Evolutionary conservation across 2,888 invertebrate species (phyloP), one percentile per base, ranked within the genome.

Genomic region (Parnassius apollo): DNA sequence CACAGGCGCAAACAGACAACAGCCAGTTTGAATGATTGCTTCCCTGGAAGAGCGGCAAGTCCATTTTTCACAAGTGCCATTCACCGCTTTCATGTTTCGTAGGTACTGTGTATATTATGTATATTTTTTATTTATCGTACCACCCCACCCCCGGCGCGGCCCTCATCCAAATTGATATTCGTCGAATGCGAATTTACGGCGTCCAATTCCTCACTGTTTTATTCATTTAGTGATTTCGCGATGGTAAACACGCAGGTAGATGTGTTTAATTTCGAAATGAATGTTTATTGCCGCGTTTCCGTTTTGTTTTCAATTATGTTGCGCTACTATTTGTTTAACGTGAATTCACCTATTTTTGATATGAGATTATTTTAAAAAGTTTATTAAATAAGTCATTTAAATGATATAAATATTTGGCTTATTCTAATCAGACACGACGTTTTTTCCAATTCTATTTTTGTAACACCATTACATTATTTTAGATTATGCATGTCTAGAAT

Each of bases 31-130:
- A 91, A 91, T 91, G 91, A 91, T 91, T 89, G 91, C 89, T 91
- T 91, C 90, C 83, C 91, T 85, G 88, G 85, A 90, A 91, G 90
- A 89, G 91, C 87, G 90, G 88, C 87, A 86, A 90, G 91, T 91
- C 91, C 91, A 91, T 91, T 91, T 91, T 91, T 91, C 91, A 91
- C 90, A 87, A 91, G 91, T 91, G 91, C 90, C 90, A 91, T 91
- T 91, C 90, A 85, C 85, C 83, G 90, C 88, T 88, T 90, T 87
- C 87, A 87, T 85, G 85, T 85, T 85, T 80, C 83, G 86, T 85
- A 68, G 71, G 71, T 69, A 83, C 86, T 83, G 81, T 86, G 81
- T 90, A 85, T 88, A 73, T 75, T 75, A 86, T 84, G 63, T 86
- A 83, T 85, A 86, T 88, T 85, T 73, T 88, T 90, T 89, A 86